Conservation (phyloP, 37 sponge, comb jelly and placozoan species). For the Geodia barretti region DNA sequence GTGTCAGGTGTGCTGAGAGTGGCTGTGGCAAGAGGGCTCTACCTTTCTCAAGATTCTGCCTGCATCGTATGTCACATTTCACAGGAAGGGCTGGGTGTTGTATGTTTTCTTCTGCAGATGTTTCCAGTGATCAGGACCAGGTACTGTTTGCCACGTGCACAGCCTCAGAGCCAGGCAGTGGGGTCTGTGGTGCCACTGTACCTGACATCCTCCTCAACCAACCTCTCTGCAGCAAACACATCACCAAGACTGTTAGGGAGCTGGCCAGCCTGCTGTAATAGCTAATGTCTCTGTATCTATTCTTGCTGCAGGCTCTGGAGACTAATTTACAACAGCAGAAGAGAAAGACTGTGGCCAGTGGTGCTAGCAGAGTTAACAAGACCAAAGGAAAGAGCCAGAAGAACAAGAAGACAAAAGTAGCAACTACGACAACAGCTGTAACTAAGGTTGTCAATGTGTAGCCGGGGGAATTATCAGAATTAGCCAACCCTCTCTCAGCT, state of each 20-base stretch:
- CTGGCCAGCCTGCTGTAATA: neutral
- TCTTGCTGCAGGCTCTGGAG: neutral
- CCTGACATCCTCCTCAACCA: neutral
- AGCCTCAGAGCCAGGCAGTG: neutral
- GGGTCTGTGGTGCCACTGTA: neutral
- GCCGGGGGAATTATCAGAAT: too few species aligned
- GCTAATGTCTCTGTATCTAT: neutral
- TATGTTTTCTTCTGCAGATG: neutral
- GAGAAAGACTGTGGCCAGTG: neutral
- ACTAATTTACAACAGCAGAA: neutral
- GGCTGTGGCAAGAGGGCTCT: neutral
- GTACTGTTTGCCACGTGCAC: neutral
- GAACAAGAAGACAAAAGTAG: neutral
- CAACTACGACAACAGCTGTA: too few species aligned
- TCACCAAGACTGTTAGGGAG: neutral
- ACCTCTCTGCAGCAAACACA: neutral
- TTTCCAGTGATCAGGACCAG: neutral
- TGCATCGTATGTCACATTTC: neutral
- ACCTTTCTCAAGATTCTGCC: neutral
- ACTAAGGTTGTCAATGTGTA: too few species aligned
- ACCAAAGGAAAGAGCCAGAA: neutral
- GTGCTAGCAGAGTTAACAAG: neutral
- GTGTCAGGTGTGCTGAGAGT: neutral
- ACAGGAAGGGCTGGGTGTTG: too few species aligned
- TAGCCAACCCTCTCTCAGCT: too few species aligned